Base-by-base conservation (phyloP, 2,797 vertebrate genomes). In the Sciaenops ocellatus region DNA sequence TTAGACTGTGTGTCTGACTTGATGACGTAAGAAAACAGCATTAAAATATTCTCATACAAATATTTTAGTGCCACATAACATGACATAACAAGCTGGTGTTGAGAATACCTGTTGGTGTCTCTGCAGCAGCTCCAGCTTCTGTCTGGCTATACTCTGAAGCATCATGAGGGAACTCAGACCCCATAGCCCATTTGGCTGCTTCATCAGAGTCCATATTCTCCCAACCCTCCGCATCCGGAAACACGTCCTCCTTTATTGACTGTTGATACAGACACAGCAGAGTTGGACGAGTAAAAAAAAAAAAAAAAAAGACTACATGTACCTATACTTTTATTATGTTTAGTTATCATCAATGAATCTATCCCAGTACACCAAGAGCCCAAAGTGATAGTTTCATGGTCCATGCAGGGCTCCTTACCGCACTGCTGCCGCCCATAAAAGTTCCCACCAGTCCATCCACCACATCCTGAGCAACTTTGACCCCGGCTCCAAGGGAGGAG, bases 181-280 rank as follows among this genome's bases (percentile, higher is more conserved):
- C 93, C 17, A 93, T 22, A 0, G 90, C 77, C 95, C 95, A 96
- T 79, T 91, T 93, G 13, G 88, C 86, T 26, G 91, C 91, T 80
- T 95, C 94, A 17, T 94, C 92, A 0, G 87, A 64, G 26, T 94
- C 94, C 76, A 93, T 76, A n/a, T 90, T 91, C 13, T 94, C 94
- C 94, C 94, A 96, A 48, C 90, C 92, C 57, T 94, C 93, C 0
- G 71, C 86, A 63, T 94, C 92, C 0, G 93, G 93, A 61, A 95
- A 95, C 63, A 93, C 94, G 0, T 94, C 92, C 51, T 93, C 91
- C 47, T 91, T 87, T 16, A 89, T 0, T 1, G 92, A 86, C 88
- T 94, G 79, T n/a, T 78, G 79, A 75, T 85, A 60, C 13, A 78
- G 18, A 42, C 15, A 68, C 1, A 41, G 51, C 15, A 69, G 5